Evolutionary conservation across 2,888 invertebrate genomes (phyloP).

Genomic region (Rotaria magnacalcarata): DNA sequence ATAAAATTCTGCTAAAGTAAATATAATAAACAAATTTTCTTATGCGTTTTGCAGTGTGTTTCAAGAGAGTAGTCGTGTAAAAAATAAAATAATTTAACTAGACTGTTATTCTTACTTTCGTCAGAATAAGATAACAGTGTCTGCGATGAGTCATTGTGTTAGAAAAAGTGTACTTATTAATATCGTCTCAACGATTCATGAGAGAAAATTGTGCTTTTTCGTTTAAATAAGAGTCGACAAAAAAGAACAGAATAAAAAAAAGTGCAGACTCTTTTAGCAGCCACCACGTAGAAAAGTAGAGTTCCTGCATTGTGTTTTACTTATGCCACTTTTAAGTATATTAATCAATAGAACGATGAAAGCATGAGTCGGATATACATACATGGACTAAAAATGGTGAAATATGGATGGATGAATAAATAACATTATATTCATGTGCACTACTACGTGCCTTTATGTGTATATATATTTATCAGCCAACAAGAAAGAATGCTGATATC

Average conservation of each 20-base stretch:
- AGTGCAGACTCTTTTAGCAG: background rate
- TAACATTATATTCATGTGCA: too few species aligned
- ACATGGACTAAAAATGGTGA: background rate
- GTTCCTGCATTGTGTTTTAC: background rate
- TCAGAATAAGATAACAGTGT: background rate
- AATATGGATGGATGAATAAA: background rate
- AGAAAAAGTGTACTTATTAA: background rate
- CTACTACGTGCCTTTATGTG: too few species aligned
- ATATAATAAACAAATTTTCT: too few species aligned
- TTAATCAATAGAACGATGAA: background rate
- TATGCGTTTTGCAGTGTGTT: too few species aligned
- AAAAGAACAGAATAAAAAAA: background rate
- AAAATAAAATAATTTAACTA: background rate
- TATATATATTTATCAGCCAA: background rate
- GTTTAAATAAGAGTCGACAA: background rate
- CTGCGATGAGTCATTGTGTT: background rate
- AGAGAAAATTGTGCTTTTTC: background rate
- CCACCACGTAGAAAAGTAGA: background rate
- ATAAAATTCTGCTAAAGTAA: background rate
- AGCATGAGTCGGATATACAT: background rate
- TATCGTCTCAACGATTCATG: background rate
- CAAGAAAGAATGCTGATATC: background rate
- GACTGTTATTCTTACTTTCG: background rate
- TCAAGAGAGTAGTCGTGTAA: too few species aligned
- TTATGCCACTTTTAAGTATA: background rate